Conservation (phyloP, 1,140 invertebrate species). For the Musca vetustissima region DNA sequence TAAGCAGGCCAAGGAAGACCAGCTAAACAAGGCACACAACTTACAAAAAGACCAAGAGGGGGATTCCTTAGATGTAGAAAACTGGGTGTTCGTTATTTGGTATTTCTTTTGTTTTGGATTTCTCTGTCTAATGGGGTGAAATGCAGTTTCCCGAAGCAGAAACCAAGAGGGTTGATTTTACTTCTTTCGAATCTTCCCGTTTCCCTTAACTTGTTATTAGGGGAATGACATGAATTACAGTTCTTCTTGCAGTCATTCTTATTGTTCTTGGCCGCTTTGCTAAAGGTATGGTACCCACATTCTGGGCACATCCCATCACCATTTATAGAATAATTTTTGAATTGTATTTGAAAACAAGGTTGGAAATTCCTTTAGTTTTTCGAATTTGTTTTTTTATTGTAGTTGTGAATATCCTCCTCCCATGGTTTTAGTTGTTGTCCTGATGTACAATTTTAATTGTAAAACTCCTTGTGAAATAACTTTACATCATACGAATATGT, state of each 20-base stretch:
- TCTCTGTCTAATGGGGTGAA: not conserved
- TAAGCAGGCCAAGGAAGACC: too few relatives aligned
- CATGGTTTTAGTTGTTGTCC: not conserved
- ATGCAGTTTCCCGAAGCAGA: not conserved
- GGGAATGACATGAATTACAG: not conserved
- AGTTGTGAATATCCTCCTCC: too few relatives aligned
- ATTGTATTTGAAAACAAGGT: not conserved
- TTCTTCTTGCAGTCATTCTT: too few relatives aligned
- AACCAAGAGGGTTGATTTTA: slow-evolving; percentile 1
- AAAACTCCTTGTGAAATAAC: slow-evolving; percentile 16
- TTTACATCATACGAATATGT: slow-evolving; percentile 3
- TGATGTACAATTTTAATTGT: slow-evolving; percentile 2
- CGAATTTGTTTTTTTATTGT: not conserved
- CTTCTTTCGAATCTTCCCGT: too few relatives aligned
- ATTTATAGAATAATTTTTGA: not conserved
- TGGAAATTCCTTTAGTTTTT: not conserved
- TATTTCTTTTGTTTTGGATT: not conserved
- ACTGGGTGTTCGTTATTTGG: not conserved
- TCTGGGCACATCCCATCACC: too few relatives aligned
- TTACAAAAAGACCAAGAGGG: too few relatives aligned
- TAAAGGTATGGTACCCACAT: too few relatives aligned
- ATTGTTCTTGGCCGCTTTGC: too few relatives aligned
- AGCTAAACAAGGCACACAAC: too few relatives aligned
- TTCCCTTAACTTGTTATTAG: too few relatives aligned
- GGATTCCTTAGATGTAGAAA: not conserved